Evolutionary conservation across 1,140 invertebrate genomes (phyloP), one percentile per base, ranked within the genome.

Genomic region (Meloidogyne floridensis): DNA sequence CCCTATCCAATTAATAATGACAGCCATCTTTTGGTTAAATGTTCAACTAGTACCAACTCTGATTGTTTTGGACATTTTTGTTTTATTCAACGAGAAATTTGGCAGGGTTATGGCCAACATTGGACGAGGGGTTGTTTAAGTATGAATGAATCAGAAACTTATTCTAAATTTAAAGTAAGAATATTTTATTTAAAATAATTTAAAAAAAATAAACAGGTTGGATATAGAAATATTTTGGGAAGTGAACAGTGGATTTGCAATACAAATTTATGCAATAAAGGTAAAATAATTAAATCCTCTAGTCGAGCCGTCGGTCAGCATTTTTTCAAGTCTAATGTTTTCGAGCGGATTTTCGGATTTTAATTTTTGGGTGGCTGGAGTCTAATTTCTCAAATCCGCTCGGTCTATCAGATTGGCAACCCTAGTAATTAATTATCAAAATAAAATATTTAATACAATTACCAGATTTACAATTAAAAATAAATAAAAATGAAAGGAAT

Each of bases 241-340:
- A 59, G 85, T 20, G 83, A 84, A 59, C 83, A 84, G 77, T 84
- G 84, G 84, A 43, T 84, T 10, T 84, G 83, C 65, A 42, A 54
- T 72, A 72, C 42, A 15, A 71, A 84, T 65, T 84, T 84, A 54
- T 84, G 83, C 53, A 84, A 84, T 56, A 15, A 59, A 9, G 13
- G 13, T 56, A 3, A 9, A 56, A 11, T 56, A 56, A 56, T 56
- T 11, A 56, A 56, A 11, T 11, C 8, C 32, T 32, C 32, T 32
- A 32, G 1, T 32, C 32, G 32, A 32, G 32, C 32, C 32, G n/a
- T n/a, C n/a, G n/a, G n/a, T n/a, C 32, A 32, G 32, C 32, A 32
- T 32, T 32, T 32, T 32, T 32, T 32, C 32, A 32, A 32, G 32
- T 32, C 32, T 32, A 32, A 32, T 32, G 32, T 32, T 32, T 32